Evolutionary conservation across 2,888 invertebrate genomes (phyloP).

Genomic region (Serripes groenlandicus): DNA sequence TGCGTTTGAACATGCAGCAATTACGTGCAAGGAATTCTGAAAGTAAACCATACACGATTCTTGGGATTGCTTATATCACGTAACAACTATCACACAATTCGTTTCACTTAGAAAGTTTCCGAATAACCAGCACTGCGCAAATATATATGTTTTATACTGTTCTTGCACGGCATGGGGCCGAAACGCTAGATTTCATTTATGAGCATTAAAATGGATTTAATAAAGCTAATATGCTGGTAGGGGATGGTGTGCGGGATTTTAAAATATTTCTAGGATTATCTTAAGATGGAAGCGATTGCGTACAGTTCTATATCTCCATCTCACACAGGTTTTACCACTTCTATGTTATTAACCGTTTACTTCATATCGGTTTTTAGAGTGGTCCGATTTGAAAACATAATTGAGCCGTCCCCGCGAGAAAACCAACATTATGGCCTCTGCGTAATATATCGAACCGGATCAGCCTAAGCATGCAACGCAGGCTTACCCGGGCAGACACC

Average conservation of each 20-base stretch:
- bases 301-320: background rate
- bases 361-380: no score
- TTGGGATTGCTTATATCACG: no score
- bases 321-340: slow-evolving; percentile 19
- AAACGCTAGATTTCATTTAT: slow-evolving; percentile 50
- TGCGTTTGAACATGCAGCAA: no score
- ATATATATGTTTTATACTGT: slow-evolving; percentile 55
- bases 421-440: no score
- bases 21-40: no score
- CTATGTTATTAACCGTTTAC: background rate
- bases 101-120: slow-evolving; percentile 1
- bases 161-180: slow-evolving; percentile 28
- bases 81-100: no score
- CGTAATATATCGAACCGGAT: no score
- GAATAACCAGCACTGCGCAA: slow-evolving; percentile 10
- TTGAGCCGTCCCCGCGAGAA: no score
- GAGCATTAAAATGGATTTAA: slow-evolving; percentile 47
- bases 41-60: no score
- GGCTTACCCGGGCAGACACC: no score
- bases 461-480: no score
- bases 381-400: no score
- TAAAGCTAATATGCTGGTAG: slow-evolving; percentile 36
- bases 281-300: slow-evolving; percentile 5
- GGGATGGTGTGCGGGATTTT: slow-evolving; percentile 5
- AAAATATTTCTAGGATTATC: slow-evolving; percentile 23